phyloP scores from a whole-genome alignment of 2,113 vertebrate genomes.

The Camarhynchus parvulus region DNA sequence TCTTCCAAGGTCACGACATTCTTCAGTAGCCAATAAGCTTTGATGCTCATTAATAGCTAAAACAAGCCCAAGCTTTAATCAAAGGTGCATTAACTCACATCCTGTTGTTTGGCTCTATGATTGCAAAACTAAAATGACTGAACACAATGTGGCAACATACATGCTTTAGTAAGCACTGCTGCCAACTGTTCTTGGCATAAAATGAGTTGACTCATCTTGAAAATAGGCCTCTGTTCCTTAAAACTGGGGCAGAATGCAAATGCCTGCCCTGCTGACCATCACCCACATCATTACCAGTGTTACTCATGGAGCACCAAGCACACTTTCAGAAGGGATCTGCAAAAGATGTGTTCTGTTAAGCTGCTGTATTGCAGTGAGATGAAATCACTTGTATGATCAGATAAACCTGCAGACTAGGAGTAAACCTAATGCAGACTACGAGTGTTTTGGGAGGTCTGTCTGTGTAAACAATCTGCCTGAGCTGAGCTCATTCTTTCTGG shows the following conservation, averaged over 20 bases:
- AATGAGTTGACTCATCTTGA: slow-evolving; percentile 48
- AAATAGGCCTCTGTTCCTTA: slow-evolving; percentile 50
- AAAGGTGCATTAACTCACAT: slow-evolving; percentile 59
- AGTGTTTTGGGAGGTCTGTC: neutral
- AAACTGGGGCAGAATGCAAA: slow-evolving; percentile 33
- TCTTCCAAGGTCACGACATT: neutral
- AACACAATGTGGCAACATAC: slow-evolving; percentile 39
- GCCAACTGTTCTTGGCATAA: slow-evolving; percentile 59
- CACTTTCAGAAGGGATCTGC: neutral
- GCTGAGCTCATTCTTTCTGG: slow-evolving; percentile 14
- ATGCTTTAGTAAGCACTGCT: slow-evolving; percentile 13
- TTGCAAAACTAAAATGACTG: slow-evolving; percentile 54
- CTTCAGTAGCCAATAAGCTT: neutral
- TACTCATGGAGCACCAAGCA: neutral
- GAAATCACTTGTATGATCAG: neutral
- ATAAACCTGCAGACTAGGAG: neutral
- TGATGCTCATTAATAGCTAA: neutral
- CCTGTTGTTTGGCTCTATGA: slow-evolving; percentile 46
- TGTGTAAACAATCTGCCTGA: slow-evolving; percentile 16
- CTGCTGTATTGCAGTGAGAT: neutral
- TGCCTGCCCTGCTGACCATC: neutral
- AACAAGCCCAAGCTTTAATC: slow-evolving; percentile 20
- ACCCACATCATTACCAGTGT: neutral
- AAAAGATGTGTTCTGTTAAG: neutral
- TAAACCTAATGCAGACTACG: neutral